Evolutionary conservation across 2,888 invertebrate species (phyloP).

Genomic region (Orthosia gothica): DNA sequence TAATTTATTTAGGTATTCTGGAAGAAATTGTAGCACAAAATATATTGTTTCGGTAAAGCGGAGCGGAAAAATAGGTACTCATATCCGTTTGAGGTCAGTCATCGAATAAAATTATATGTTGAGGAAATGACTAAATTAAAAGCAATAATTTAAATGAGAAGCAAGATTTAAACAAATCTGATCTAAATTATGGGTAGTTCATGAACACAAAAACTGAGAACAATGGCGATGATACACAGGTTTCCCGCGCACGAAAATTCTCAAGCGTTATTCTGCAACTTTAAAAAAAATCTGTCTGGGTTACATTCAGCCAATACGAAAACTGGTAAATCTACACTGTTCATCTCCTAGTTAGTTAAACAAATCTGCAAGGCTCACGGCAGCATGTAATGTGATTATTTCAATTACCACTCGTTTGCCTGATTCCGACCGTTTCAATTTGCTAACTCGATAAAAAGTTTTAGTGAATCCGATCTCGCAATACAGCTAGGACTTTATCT

Average conservation of each 20-base stretch:
- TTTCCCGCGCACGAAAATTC: slow-evolving; percentile 58
- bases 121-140: slow-evolving; percentile 18
- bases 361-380: slow-evolving; percentile 28
- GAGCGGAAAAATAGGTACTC: slow-evolving; percentile 1
- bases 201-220: slow-evolving; percentile 66
- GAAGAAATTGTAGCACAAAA: neutral
- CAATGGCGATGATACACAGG: slow-evolving; percentile 64
- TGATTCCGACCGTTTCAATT: slow-evolving; percentile 35
- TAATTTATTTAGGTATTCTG: slow-evolving; percentile 1
- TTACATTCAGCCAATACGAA: neutral
- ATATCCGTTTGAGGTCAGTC: neutral
- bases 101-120: slow-evolving; percentile 29
- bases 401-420: slow-evolving; percentile 54
- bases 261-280: slow-evolving; percentile 56
- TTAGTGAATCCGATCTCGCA: slow-evolving; percentile 14
- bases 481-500: neutral
- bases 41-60: neutral
- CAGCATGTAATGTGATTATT: slow-evolving; percentile 47
- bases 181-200: slow-evolving; percentile 53
- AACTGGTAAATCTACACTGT: slow-evolving; percentile 12
- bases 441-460: slow-evolving; percentile 33
- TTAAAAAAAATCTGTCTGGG: neutral
- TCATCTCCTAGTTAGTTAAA: slow-evolving; percentile 34
- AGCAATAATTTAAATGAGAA: slow-evolving; percentile 44
- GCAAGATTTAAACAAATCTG: slow-evolving; percentile 50